Percentiles rank a stretch among this genome's conserved stretches.
These are phyloP conservation scores for Bergia sp. DNA, from an alignment of 92 coral and sea anemone species.

Conservation along the genomic window DNA sequence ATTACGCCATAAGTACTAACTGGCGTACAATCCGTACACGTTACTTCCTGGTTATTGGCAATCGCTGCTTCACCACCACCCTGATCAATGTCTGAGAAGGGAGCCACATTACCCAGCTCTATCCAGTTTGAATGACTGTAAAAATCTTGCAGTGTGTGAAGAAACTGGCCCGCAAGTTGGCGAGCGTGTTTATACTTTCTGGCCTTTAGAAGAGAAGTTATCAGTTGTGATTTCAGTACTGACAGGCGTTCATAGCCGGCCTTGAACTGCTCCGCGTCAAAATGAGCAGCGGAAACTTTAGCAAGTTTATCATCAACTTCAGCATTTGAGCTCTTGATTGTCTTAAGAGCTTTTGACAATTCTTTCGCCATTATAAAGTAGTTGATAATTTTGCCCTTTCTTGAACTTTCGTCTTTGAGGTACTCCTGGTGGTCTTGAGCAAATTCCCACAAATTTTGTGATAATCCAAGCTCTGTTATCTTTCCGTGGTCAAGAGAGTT, in stretches of 20 bases:
- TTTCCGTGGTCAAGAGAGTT: slow-evolving; percentile 2
- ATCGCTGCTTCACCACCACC: slow-evolving; percentile 13
- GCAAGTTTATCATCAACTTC: slow-evolving; percentile 52
- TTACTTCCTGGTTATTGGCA: slow-evolving; percentile 54
- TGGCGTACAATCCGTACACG: slow-evolving; percentile 56
- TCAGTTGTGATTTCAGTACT: slow-evolving; percentile 44
- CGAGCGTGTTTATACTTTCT: slow-evolving; percentile 61
- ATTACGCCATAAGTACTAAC: background rate
- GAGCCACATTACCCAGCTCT: slow-evolving; percentile 55
- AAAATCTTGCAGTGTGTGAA: slow-evolving; percentile 78
- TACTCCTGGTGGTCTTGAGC: slow-evolving; percentile 33
- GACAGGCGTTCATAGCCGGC: slow-evolving; percentile 52
- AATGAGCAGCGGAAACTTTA: slow-evolving; percentile 58
- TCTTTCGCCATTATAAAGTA: slow-evolving; percentile 1
- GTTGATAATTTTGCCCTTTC: background rate
- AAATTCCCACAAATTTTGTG: slow-evolving; percentile 31
- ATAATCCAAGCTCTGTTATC: slow-evolving; percentile 19
- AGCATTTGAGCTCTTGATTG: slow-evolving; percentile 56
- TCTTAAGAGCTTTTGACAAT: slow-evolving; percentile 51
- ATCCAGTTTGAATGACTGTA: slow-evolving; percentile 79
- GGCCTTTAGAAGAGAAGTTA: slow-evolving; percentile 51
- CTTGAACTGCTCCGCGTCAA: slow-evolving; percentile 60
- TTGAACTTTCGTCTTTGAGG: slow-evolving; percentile 13
- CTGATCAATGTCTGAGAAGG: slow-evolving; percentile 21
- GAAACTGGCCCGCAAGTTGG: slow-evolving; percentile 58